Percentiles rank a stretch among this genome's conserved stretches.
Evolutionary conservation across 2,888 invertebrate genomes (phyloP).

Genomic region (Campoletis raptor): DNA sequence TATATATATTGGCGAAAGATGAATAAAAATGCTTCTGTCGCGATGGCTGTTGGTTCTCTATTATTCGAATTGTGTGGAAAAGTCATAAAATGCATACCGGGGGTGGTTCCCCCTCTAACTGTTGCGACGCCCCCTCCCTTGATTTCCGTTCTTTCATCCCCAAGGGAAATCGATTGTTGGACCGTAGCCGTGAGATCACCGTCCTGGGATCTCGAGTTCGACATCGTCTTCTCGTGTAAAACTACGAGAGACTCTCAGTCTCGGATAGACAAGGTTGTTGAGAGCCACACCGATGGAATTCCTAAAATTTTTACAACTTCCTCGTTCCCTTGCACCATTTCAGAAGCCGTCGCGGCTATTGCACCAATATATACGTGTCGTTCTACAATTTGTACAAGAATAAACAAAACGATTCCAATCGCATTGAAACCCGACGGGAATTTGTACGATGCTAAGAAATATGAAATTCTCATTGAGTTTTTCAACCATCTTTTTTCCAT

Average conservation of each 20-base stretch:
- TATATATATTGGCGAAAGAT: constrained; percentile 41
- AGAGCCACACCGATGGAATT: constrained; percentile 62
- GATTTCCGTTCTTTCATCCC: constrained; percentile 18
- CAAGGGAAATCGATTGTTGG: constrained; percentile 69
- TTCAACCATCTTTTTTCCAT: background rate
- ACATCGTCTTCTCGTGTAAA: constrained; percentile 47
- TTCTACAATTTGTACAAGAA: constrained; percentile 9
- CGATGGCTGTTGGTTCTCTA: constrained; percentile 18
- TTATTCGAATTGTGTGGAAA: constrained; percentile 34
- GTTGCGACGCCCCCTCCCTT: constrained; percentile 7
- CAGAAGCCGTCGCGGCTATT: background rate
- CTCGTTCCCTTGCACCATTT: constrained; percentile 3
- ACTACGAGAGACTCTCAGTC: constrained; percentile 36
- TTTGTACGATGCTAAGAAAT: background rate
- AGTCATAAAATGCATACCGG: constrained; percentile 48
- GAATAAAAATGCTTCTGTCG: constrained; percentile 33
- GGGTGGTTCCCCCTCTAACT: constrained; percentile 23
- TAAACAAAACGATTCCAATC: constrained; percentile 5
- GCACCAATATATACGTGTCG: constrained; percentile 12
- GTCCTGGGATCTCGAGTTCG: constrained; percentile 52
- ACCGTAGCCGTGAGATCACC: constrained; percentile 51
- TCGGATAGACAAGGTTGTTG: constrained; percentile 59
- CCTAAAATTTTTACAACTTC: constrained; percentile 61
- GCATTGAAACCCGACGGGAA: background rate
- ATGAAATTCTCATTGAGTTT: background rate